Evolutionary conservation across 1,140 invertebrate genomes (phyloP).

Genomic region (Drosophila teissieri): DNA sequence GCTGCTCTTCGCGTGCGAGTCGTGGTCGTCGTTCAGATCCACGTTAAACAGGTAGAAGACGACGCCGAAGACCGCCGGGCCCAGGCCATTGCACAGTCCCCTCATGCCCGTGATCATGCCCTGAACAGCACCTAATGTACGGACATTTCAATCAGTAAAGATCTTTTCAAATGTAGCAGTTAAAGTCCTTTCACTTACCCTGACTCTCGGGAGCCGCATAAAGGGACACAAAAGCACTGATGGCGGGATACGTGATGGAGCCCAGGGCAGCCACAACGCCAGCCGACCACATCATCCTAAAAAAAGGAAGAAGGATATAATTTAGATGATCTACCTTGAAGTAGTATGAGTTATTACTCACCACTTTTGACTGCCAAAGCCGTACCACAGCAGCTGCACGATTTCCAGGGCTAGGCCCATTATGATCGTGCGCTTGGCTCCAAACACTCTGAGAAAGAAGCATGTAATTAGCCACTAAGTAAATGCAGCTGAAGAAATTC

Average conservation of each 20-base stretch:
- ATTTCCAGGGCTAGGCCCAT: constrained; percentile 98
- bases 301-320: background rate
- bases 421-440: constrained; percentile 98
- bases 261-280: constrained; percentile 97
- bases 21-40: constrained; percentile 92
- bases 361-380: constrained; percentile 89
- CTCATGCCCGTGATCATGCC: constrained; percentile 99
- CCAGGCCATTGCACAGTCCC: constrained; percentile 96
- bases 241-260: constrained; percentile 99
- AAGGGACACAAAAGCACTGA: constrained; percentile 98
- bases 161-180: background rate
- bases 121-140: constrained; percentile 93
- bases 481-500: background rate
- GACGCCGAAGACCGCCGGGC: constrained; percentile 98
- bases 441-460: constrained; percentile 86
- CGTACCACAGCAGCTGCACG: constrained; percentile 98
- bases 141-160: background rate
- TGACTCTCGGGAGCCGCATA: constrained; percentile 98
- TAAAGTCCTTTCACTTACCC: constrained; percentile 85
- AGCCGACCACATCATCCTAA: constrained; percentile 99
- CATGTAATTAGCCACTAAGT: background rate
- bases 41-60: constrained; percentile 99
- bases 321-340: background rate
- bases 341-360: constrained; percentile 18
- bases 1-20: constrained; percentile 67